Evolutionary conservation across 2,797 vertebrate genomes (phyloP).

Genomic region (Aphelocoma californica): DNA sequence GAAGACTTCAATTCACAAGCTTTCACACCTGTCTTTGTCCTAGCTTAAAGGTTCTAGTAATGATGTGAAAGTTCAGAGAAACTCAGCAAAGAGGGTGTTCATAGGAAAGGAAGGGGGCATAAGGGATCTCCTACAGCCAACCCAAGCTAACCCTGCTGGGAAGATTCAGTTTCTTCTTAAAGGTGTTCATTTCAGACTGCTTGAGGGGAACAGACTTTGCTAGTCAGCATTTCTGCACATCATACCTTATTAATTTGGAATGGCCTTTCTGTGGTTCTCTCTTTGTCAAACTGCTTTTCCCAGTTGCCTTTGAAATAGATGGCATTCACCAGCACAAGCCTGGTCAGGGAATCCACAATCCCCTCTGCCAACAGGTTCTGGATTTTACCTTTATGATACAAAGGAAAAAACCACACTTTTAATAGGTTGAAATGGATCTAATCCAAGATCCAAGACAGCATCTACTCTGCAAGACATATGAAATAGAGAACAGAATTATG

Average conservation of each 20-base stretch:
- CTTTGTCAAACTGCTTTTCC: slow-evolving; percentile 74
- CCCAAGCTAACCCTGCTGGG: neutral
- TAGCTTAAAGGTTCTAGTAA: neutral
- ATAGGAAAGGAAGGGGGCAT: fast-evolving
- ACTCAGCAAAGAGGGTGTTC: neutral
- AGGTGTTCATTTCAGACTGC: neutral
- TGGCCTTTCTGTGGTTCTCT: slow-evolving; percentile 74
- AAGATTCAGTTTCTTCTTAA: neutral
- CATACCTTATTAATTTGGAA: slow-evolving; percentile 83
- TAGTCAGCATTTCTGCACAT: neutral
- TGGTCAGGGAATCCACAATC: slow-evolving; percentile 72
- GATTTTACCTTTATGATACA: slow-evolving; percentile 83
- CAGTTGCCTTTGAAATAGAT: slow-evolving; percentile 92
- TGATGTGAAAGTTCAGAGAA: neutral
- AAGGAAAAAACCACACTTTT: neutral
- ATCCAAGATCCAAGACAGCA: neutral
- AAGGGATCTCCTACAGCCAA: too few relatives aligned
- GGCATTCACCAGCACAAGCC: slow-evolving; percentile 86
- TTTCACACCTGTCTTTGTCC: neutral
- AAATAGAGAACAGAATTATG: neutral
- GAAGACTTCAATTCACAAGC: fast-evolving
- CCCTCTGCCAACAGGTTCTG: slow-evolving; percentile 80
- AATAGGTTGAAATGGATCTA: neutral
- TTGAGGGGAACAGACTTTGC: neutral
- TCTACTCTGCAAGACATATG: neutral